phyloP scores from a whole-genome alignment of 2,113 vertebrate species.

The Vulpes ferrilata region DNA sequence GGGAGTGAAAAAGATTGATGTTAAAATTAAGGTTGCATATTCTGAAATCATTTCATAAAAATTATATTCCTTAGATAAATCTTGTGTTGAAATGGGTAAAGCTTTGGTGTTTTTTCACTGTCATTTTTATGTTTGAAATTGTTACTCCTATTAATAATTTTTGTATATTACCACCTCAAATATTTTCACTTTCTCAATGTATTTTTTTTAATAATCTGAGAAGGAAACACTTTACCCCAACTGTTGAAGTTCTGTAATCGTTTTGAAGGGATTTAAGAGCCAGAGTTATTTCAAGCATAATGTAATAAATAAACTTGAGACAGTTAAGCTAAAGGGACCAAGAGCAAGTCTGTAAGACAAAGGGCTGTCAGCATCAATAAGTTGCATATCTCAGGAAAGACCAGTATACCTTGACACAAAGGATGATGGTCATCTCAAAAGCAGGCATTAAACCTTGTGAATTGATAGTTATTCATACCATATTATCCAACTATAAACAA shows the following conservation, averaged over 20 bases:
- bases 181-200: background rate
- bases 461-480: background rate
- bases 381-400: background rate
- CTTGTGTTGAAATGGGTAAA: constrained; percentile 10
- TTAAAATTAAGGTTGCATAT: constrained; percentile 35
- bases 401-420: background rate
- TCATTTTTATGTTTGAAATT: constrained; percentile 53
- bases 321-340: background rate
- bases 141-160: background rate
- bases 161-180: background rate
- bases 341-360: background rate
- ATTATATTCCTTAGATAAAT: constrained; percentile 9
- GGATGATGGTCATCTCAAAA: background rate
- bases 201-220: constrained; percentile 12
- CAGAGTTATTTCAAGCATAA: constrained; percentile 32
- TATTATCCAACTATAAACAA: background rate
- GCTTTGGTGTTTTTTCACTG: background rate
- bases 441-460: background rate
- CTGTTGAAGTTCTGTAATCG: background rate
- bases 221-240: background rate
- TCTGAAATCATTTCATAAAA: constrained; percentile 48
- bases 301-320: constrained; percentile 41
- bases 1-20: background rate
- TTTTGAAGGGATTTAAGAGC: background rate
- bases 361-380: background rate